Conservation (phyloP, 2,888 invertebrate species). For the Pocota personata region DNA sequence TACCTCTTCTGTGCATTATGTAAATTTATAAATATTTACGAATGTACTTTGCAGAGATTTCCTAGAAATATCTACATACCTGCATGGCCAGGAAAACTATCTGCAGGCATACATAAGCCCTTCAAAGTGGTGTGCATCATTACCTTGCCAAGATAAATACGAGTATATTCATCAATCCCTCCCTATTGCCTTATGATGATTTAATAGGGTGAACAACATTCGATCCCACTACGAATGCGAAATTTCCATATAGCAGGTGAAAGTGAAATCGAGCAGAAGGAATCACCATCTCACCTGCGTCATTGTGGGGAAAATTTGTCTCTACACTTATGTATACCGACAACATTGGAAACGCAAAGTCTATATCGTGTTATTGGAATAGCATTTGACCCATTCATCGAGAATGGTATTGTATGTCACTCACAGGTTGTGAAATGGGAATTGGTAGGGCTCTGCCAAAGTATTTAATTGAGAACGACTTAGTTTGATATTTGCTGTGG, state of each 20-base stretch:
- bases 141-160: slow-evolving; percentile 1
- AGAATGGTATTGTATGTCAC: slow-evolving; percentile 25
- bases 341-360: background rate
- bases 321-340: background rate
- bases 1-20: background rate
- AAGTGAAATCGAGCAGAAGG: slow-evolving; percentile 1
- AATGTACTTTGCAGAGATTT: background rate
- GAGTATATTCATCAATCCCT: slow-evolving; percentile 26
- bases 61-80: background rate
- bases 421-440: slow-evolving; percentile 3
- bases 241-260: slow-evolving; percentile 6
- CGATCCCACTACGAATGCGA: background rate
- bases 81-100: background rate
- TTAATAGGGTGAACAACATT: background rate
- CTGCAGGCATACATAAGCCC: background rate
- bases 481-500: background rate
- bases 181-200: background rate
- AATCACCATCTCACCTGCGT: background rate
- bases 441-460: background rate
- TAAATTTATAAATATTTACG: slow-evolving; percentile 4
- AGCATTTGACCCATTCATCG: background rate
- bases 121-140: background rate
- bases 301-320: background rate
- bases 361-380: background rate
- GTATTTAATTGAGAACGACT: slow-evolving; percentile 19